These are phyloP conservation scores for Boleophthalmus pectinirostris DNA, from an alignment of 2,113 vertebrate species.

Conservation along the genomic window DNA sequence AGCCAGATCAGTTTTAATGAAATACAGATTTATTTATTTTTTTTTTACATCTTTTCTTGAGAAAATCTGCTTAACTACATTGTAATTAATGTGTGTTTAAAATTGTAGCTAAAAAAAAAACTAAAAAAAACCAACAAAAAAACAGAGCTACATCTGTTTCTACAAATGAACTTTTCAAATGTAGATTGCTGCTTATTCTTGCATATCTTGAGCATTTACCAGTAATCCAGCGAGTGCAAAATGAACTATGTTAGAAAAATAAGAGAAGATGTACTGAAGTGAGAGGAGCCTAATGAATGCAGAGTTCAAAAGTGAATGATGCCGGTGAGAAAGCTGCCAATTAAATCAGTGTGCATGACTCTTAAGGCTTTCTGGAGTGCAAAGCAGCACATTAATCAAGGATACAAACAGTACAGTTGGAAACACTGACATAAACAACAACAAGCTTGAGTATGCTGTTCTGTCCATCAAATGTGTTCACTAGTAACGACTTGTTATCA, in stretches of 20 bases:
- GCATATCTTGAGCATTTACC: neutral
- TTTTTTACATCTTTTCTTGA: too few relatives aligned
- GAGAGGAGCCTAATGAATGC: neutral
- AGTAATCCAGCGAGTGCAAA: neutral
- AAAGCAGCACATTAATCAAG: neutral
- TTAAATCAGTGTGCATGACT: neutral
- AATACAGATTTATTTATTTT: too few relatives aligned
- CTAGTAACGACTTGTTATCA: neutral
- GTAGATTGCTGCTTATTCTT: neutral
- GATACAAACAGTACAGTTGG: neutral
- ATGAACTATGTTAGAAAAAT: neutral
- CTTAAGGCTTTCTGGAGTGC: neutral
- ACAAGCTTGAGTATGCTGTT: neutral
- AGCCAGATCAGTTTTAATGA: too few relatives aligned
- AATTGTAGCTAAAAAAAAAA: too few relatives aligned
- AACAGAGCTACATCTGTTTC: too few relatives aligned
- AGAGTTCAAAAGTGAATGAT: constrained; percentile 1
- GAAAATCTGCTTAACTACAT: too few relatives aligned
- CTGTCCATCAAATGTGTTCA: neutral
- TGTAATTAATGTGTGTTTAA: too few relatives aligned
- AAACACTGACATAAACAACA: neutral
- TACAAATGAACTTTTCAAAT: too few relatives aligned
- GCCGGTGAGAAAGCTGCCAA: neutral
- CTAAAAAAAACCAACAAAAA: too few relatives aligned
- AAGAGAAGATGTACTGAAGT: neutral